A percentile compares a stretch with the other conserved stretches of the same genome.
phyloP scores from a whole-genome alignment of 2,113 vertebrate species.

The Microtus ochrogaster region DNA sequence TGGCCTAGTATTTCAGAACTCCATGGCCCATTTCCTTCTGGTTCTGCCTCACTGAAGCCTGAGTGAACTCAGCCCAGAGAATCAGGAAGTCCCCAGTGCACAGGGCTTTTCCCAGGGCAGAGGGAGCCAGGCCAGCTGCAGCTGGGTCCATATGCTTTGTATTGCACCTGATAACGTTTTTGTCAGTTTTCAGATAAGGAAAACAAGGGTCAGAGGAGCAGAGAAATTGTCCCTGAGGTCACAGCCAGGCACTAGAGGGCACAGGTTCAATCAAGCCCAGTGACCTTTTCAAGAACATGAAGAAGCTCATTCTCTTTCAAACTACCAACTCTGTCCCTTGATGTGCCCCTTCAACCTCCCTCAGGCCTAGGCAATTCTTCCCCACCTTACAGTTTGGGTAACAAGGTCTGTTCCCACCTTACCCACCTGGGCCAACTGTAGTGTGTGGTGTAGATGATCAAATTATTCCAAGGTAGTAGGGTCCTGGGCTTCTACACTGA shows the following conservation, averaged over 20 bases:
- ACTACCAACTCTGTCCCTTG: not conserved
- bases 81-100: not conserved
- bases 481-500: not conserved
- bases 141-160: not conserved
- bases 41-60: not conserved
- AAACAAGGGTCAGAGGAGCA: not conserved
- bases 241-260: not conserved
- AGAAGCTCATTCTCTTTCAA: not conserved
- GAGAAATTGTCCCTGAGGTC: not conserved
- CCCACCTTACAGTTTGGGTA: not conserved
- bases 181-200: not conserved
- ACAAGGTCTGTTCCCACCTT: too few species aligned
- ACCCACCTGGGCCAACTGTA: not conserved
- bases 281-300: not conserved
- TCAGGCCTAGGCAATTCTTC: not conserved
- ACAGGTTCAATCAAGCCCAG: not conserved
- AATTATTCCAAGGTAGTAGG: not conserved
- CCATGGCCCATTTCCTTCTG: not conserved
- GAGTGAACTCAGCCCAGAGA: not conserved
- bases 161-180: not conserved
- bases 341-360: not conserved
- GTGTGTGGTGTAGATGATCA: rapidly evolving
- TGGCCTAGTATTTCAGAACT: not conserved
- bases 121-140: not conserved
- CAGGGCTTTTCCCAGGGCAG: not conserved